Evolutionary conservation across 2,888 invertebrate genomes (phyloP), one percentile per base, ranked within the genome.

Genomic region (Sinopyrophorus schimmeli): DNA sequence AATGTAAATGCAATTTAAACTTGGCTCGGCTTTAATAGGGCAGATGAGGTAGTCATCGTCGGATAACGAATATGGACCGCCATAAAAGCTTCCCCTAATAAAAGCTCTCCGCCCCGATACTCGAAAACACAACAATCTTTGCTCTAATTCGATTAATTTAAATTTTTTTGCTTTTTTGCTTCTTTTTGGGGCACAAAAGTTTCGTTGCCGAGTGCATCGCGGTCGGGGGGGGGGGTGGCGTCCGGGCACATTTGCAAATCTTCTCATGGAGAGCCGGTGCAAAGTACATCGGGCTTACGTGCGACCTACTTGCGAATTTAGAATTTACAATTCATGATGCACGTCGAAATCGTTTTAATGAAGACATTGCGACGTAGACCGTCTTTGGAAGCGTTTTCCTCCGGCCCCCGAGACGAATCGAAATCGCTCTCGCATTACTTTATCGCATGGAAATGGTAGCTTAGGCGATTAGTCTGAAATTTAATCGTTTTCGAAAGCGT

Each of bases 1-100:
- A 50, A 40, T 50, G 40, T 46, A 41, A 46, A 50, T 40, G 46
- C 35, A 46, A 50, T 46, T 46, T 50, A 50, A 50, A 50, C 23
- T 50, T 44, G 10, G 23, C 10, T 28, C 40, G 34, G 41, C 15
- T 30, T 44, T 39, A 50, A 46, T 35, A 28, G 17, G 28, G 41
- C 20, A 46, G 37, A 49, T 43, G 38, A 30, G 38, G 30, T 39
- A 46, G 46, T 38, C 39, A 46, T 46, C 38, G 32, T 38, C 35
- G 30, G 21, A 37, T 44, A 20, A 16, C 16, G 37, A 44, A 37
- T 37, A 37, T 44, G 20, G 30, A 43, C 34, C 26, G 28, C 17
- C 43, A 37, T 27, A 31, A 38, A 44, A 38, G 12, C 23, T 18
- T 9, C 14, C 14, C 11, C 23, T 35, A 23, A 35, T 23, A 23